Base-by-base conservation (phyloP, 2,113 vertebrate genomes). In the Nestor notabilis region DNA sequence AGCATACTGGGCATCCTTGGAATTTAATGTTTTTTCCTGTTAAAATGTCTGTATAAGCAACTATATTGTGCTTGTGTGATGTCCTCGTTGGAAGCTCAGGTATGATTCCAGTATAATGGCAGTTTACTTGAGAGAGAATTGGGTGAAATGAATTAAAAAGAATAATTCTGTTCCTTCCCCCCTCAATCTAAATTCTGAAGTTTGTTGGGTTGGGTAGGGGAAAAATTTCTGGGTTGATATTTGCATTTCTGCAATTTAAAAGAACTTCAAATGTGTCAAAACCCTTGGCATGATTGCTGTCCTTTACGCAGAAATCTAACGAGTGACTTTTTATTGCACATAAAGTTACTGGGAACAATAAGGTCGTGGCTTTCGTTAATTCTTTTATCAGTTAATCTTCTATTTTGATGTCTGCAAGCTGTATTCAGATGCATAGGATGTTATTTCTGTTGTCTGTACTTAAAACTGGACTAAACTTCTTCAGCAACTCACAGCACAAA, bases 1-100 rank as follows among this genome's bases (percentile, higher is more conserved):
- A 29, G 6, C 15, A n/a, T 44, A 6, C 1, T 1, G 7, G 29
- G 4, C 3, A 20, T 65, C 10, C 39, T 74, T 61, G 31, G 39
- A 10, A 4, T 24, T 17, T 39, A 58, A 58, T 58, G 13, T 75
- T 85, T 61, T 41, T 13, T 5, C 8, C 17, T 70, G 2, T 39
- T 35, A 18, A 35, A 44, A 24, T 44, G 3, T 44, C 19, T 68
- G 10, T 7, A 10, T 37, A 21, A 83, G 24, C 21, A 53, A 13
- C 16, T 44, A 2, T n/a, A 4, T 55, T 5, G 2, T 60, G 3
- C 61, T 72, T 80, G 7, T 20, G 0, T 27, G 5, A 53, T 43
- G 14, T 37, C 18, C 6, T 31, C 10, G 55, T 46, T 50, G 35
- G 21, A 68, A 70, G 11, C 28, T 17, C 9, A 78, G 11, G 11